These are phyloP conservation scores for Eupithecia dodoneata DNA, from an alignment of 2,888 invertebrate species.

Conservation along the genomic window DNA sequence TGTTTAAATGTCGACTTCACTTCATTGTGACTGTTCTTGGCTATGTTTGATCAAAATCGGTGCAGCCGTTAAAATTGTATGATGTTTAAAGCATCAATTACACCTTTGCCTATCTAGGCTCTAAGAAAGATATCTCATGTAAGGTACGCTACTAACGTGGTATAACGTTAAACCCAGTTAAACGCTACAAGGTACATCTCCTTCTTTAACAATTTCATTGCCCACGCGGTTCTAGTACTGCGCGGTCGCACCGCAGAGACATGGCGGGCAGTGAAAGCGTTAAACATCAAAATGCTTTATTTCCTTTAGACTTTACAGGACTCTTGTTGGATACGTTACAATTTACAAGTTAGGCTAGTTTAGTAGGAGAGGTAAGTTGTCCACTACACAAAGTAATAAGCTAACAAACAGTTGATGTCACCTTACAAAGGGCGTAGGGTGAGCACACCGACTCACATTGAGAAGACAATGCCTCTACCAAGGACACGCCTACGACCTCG, in stretches of 20 bases:
- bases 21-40: neutral
- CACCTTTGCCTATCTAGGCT: neutral
- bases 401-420: constrained; percentile 47
- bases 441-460: constrained; percentile 52
- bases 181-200: neutral
- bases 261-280: no score
- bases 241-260: no score
- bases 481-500: constrained; percentile 56
- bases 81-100: neutral
- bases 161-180: no score
- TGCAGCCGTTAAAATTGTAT: neutral
- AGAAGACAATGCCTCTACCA: constrained; percentile 54
- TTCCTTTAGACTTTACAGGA: no score
- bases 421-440: constrained; percentile 54
- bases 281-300: no score
- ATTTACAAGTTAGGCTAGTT: neutral
- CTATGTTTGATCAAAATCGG: neutral
- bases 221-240: no score
- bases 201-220: no score
- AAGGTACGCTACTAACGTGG: no score
- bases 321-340: no score
- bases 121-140: no score
- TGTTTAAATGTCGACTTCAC: neutral
- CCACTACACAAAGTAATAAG: constrained; percentile 29
- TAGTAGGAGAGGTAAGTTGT: constrained; percentile 1